Evolutionary conservation across 2,797 vertebrate species (phyloP), one percentile per base, ranked within the genome.

Genomic region (Glossophaga mutica): DNA sequence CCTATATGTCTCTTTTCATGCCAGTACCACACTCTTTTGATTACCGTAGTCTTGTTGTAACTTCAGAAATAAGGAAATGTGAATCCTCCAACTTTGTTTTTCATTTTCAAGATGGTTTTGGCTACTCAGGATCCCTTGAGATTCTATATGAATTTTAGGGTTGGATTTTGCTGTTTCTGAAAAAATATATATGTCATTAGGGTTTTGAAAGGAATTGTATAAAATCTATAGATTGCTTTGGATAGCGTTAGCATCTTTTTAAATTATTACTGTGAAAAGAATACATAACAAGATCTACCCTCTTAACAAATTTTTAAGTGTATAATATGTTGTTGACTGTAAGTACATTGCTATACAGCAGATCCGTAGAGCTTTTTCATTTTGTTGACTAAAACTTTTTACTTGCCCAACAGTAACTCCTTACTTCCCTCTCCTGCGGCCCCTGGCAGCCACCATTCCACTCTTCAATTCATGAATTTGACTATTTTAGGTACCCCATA

Each of bases 61-160:
- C 52, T 22, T 85, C 89, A 50, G 50, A 52, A 92, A 87, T 55
- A 48, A 76, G 37, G 26, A 94, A 87, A 26, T 67, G 1, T 65
- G 24, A 90, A 52, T 70, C 50, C 5, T 84, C 16, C 71, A 93
- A 55, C 39, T 55, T 87, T 77, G 44, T 68, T 90, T 59, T 84
- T 82, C 39, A 52, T 70, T 87, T 88, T 86, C 50, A 95, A 85
- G 26, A 71, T 81, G 71, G 14, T 85, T 87, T 79, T 55, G 34
- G 4, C 67, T 93, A 34, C 77, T 96, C 34, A 76, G 26, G 24
- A 91, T 91, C 19, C 62, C 29, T 86, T 91, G 34, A 78, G 42
- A 62, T 78, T 79, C 34, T 70, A 26, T 87, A 5, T 50, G 48
- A 79, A 92, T 94, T 96, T 85, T 93, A 85, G 68, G 32, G 34